Conservation (phyloP, 1,140 invertebrate species). For the Luehdorfia chinensis region DNA sequence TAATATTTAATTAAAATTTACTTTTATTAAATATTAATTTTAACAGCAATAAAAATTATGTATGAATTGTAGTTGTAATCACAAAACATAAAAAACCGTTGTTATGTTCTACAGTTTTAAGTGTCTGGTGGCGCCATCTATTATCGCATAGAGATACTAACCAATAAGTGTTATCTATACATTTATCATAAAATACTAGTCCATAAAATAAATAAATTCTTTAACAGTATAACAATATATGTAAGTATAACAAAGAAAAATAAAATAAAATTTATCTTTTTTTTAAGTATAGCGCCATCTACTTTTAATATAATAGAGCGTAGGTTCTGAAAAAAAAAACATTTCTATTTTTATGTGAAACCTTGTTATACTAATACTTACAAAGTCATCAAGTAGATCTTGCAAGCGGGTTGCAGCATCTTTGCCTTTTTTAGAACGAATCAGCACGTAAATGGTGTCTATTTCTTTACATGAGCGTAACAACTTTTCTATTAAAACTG, state of each 20-base stretch:
- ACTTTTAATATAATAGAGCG: no score
- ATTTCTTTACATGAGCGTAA: constrained; percentile 86
- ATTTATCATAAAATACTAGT: no score
- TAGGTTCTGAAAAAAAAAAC: no score
- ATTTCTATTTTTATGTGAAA: not conserved
- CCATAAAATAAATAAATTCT: no score
- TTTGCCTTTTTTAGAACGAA: constrained; percentile 88
- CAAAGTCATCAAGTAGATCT: constrained; percentile 81
- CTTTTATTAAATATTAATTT: constrained; percentile 1
- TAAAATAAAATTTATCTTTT: no score
- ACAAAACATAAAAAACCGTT: no score
- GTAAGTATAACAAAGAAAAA: no score
- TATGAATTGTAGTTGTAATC: no score
- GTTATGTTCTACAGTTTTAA: not conserved
- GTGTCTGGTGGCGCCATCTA: not conserved
- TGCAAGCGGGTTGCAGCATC: constrained; percentile 80
- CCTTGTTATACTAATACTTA: constrained; percentile 55
- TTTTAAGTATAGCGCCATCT: no score
- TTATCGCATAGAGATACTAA: not conserved
- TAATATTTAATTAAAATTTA: no score
- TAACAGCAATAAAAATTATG: constrained; percentile 21
- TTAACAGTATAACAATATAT: no score
- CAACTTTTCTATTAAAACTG: constrained; percentile 88
- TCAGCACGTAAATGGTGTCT: constrained; percentile 85
- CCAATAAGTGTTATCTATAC: not conserved